Evolutionary conservation across 30 jellyfish, hydroid and myxozoan genomes (phyloP), one percentile per base, ranked within the genome.

Genomic region (Cassiopea xamachana): DNA sequence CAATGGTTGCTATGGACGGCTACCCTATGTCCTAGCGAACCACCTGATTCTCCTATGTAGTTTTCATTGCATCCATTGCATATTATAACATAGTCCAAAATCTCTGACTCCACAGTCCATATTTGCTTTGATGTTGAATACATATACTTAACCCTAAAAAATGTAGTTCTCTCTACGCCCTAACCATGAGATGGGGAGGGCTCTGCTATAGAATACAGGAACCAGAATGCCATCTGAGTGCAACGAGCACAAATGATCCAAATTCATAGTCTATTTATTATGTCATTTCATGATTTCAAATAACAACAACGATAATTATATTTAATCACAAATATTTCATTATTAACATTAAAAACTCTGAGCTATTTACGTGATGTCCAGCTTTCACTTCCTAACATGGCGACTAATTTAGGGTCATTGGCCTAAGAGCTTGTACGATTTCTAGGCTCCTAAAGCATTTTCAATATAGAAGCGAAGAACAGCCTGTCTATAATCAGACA

Each of bases 311-410:
- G 46, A 48, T 69, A 69, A 84, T 83, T 83, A 83, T 84, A 49
- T 61, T 59, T 84, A 84, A 84, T 84, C 92, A 84, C 83, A 60
- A 84, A 82, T 82, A 82, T 69, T 27, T 81, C 17, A 19, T 55
- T 84, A 84, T 84, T 84, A 64, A 84, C 92, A 84, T 58, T 69
- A 47, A 84, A 84, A 84, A 84, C 85, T 84, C 92, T 84, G 92
- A 17, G 55, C 6, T 46, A 71, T 71, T n/a, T 43, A 71, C 51
- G 55, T 71, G 15, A 55, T 55, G 18, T 14, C 27, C 74, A 5
- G 15, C 6, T 14, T 2, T 64, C 39, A 4, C 74, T 17, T 14
- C 43, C 74, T 64, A 14, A 13, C 2, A 17, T 27, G 39, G 0
- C 39, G 39, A 27, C 39, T 27, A 27, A 27, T 27, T 27, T 27